These are phyloP conservation scores for Lordiphosa stackelbergi DNA, from an alignment of 1,140 invertebrate genomes.

Conservation along the genomic window DNA sequence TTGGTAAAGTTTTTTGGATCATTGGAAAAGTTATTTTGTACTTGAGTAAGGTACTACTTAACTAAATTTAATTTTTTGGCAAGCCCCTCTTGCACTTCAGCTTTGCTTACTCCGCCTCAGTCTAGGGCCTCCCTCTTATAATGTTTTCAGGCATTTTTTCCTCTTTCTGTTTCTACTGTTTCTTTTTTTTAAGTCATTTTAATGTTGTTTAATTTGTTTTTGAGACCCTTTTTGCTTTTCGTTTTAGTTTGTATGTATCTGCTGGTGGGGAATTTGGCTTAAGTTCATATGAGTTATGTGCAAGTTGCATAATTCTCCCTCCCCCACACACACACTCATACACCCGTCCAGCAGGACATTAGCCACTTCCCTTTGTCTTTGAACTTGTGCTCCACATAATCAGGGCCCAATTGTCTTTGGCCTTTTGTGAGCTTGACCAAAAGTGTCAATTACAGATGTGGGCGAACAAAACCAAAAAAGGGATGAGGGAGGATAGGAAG, in stretches of 20 bases:
- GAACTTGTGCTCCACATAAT: constrained; percentile 24
- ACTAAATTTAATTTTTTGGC: too few species aligned
- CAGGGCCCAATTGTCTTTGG: constrained; percentile 59
- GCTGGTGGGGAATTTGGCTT: not conserved
- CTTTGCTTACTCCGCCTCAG: constrained; percentile 20
- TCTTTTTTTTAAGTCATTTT: constrained; percentile 35
- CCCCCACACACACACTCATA: constrained; percentile 1
- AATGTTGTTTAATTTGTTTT: constrained; percentile 65
- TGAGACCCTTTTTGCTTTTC: constrained; percentile 49
- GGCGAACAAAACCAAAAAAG: constrained; percentile 13
- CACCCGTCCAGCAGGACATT: not conserved
- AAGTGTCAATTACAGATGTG: constrained; percentile 67
- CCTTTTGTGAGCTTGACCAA: constrained; percentile 28
- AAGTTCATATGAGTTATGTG: constrained; percentile 43
- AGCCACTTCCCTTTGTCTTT: constrained; percentile 23
- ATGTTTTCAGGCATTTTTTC: constrained; percentile 12
- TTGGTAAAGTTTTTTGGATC: too few species aligned
- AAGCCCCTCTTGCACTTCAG: not conserved
- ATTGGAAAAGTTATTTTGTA: too few species aligned
- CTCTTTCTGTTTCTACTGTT: constrained; percentile 13
- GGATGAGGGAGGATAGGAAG: not conserved
- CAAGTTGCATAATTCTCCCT: constrained; percentile 35
- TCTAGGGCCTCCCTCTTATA: constrained; percentile 9
- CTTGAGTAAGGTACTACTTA: too few species aligned
- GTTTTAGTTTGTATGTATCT: constrained; percentile 21